Conservation (phyloP, 2,113 vertebrate genomes). For the Tautogolabrus adspersus region DNA sequence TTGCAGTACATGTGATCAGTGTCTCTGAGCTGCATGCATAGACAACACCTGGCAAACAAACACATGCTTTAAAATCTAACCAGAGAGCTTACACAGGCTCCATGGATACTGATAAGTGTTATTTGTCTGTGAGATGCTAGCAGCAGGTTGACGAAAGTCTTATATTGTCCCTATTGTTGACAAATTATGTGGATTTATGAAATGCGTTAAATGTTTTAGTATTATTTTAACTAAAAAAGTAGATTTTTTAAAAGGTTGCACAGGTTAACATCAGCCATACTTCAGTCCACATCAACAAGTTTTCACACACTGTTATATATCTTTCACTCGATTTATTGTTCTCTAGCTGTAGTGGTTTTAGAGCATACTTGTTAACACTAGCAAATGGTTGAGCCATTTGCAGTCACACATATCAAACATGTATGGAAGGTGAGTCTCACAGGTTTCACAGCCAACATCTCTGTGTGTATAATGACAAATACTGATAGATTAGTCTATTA, state of each 20-base stretch:
- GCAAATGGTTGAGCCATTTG: conserved; percentile 1
- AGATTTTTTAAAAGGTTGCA: too few relatives aligned
- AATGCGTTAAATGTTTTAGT: neutral
- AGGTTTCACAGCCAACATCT: neutral
- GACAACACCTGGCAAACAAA: conserved; percentile 6
- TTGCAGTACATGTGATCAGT: neutral
- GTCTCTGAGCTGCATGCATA: neutral
- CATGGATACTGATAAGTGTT: neutral
- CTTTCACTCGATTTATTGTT: neutral
- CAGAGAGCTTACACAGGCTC: neutral
- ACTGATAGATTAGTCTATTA: too few relatives aligned
- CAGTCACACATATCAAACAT: neutral
- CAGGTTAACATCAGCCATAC: neutral
- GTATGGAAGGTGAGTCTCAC: neutral
- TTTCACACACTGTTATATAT: neutral
- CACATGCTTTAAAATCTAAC: neutral
- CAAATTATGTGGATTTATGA: neutral
- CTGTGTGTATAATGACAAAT: neutral
- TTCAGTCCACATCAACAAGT: neutral
- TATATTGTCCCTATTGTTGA: neutral
- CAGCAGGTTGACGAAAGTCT: neutral
- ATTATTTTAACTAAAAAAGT: neutral
- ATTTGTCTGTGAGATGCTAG: neutral
- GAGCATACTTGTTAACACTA: neutral
- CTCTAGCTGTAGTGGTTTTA: neutral